phyloP scores from a whole-genome alignment of 2,888 invertebrate genomes.

The Drosophila acutilabella region DNA sequence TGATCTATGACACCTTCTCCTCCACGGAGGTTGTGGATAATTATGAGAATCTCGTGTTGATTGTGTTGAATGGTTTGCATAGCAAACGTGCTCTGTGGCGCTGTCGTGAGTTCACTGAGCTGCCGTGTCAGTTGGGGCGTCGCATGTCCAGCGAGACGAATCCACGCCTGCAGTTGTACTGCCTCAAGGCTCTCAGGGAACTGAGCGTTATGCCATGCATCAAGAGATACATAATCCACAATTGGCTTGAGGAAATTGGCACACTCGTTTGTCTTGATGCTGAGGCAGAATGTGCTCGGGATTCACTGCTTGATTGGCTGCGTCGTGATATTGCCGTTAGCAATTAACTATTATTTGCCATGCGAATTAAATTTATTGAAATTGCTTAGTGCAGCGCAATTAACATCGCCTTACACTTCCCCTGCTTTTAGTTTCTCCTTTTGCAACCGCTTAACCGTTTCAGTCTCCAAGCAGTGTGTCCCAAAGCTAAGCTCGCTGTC shows the following conservation, averaged over 20 bases:
- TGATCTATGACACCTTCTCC: conserved; percentile 69
- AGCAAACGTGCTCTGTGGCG: conserved; percentile 78
- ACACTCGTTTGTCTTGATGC: conserved; percentile 60
- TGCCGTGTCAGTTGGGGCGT: conserved; percentile 72
- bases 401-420: background rate
- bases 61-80: conserved; percentile 76
- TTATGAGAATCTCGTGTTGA: conserved; percentile 70
- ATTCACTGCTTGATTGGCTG: conserved; percentile 72
- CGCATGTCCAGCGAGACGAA: conserved; percentile 53
- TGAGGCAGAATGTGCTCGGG: conserved; percentile 64
- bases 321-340: conserved; percentile 71
- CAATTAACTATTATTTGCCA: conserved; percentile 24
- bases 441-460: conserved; percentile 21
- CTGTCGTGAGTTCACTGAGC: conserved; percentile 76
- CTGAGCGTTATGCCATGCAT: conserved; percentile 81
- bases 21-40: conserved; percentile 36
- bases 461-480: conserved; percentile 13
- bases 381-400: conserved; percentile 29
- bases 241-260: conserved; percentile 68
- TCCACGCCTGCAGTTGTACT: conserved; percentile 75
- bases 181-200: conserved; percentile 77
- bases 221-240: conserved; percentile 77
- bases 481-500: conserved; percentile 22
- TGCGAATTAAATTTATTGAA: conserved; percentile 38
- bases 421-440: background rate